Percentiles rank a stretch among this genome's conserved stretches.
Conservation (phyloP, 1,140 invertebrate genomes). For the Chymomyza costata region DNA sequence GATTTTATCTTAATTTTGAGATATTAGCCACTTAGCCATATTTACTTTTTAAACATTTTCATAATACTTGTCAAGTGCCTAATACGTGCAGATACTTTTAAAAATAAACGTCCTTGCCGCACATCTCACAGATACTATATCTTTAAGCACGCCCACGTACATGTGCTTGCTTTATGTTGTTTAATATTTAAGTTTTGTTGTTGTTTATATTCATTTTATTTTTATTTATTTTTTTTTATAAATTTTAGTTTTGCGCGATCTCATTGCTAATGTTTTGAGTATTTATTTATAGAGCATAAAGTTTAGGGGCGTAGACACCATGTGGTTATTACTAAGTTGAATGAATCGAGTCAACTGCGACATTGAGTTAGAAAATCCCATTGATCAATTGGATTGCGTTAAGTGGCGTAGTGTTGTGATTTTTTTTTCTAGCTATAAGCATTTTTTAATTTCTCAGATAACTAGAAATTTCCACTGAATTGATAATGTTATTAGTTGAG, state of each 20-base stretch:
- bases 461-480: too few species aligned
- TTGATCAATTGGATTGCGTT: too few species aligned
- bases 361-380: too few species aligned
- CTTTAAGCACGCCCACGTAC: slow-evolving; percentile 11
- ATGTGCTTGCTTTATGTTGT: slow-evolving; percentile 15
- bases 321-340: slow-evolving; percentile 49
- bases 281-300: too few species aligned
- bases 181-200: slow-evolving; percentile 31
- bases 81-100: slow-evolving; percentile 28
- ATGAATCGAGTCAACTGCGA: too few species aligned
- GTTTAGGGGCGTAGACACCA: too few species aligned
- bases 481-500: too few species aligned
- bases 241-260: slow-evolving; percentile 43
- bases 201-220: too few species aligned
- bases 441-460: too few species aligned
- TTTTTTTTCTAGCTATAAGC: too few species aligned
- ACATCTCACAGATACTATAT: slow-evolving; percentile 26
- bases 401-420: too few species aligned
- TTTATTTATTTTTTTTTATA: slow-evolving; percentile 18
- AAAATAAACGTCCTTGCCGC: slow-evolving; percentile 65
- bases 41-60: neutral
- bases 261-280: slow-evolving; percentile 46
- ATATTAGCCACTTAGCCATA: slow-evolving; percentile 12
- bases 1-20: slow-evolving; percentile 20
- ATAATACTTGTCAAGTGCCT: too few species aligned